Evolutionary conservation across 1,140 invertebrate species (phyloP).

Genomic region (Bombus confusus): DNA sequence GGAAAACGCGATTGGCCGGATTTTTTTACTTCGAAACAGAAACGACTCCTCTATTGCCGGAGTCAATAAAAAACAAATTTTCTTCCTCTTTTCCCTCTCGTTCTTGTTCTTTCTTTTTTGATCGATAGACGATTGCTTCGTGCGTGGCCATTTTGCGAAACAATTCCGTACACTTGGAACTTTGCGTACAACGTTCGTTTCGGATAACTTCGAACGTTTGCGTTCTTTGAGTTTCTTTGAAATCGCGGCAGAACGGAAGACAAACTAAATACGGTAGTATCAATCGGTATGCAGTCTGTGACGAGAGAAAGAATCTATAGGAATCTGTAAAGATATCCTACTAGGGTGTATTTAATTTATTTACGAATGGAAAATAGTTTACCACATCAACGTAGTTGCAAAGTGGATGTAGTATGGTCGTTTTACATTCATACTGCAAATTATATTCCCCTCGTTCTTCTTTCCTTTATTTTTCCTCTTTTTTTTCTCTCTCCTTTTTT

Average conservation of each 20-base stretch:
- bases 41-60: neutral
- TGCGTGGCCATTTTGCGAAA: too few species aligned
- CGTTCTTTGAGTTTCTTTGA: too few species aligned
- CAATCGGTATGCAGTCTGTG: too few species aligned
- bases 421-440: neutral
- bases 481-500: too few species aligned
- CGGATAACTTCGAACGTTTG: rapidly evolving
- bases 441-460: neutral
- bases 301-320: too few species aligned
- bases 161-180: too few species aligned
- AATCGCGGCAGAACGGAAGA: too few species aligned
- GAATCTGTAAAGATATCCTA: neutral
- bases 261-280: too few species aligned
- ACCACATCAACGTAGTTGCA: neutral
- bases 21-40: neutral
- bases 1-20: neutral
- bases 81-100: neutral
- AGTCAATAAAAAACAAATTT: neutral
- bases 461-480: neutral
- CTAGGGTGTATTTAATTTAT: slow-evolving; percentile 19
- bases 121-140: rapidly evolving
- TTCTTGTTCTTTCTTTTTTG: too few species aligned
- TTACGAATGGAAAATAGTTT: too few species aligned
- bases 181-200: too few species aligned
- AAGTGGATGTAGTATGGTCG: too few species aligned